Base-by-base conservation (phyloP, 1,140 invertebrate species). In the Meloidogyne floridensis region DNA sequence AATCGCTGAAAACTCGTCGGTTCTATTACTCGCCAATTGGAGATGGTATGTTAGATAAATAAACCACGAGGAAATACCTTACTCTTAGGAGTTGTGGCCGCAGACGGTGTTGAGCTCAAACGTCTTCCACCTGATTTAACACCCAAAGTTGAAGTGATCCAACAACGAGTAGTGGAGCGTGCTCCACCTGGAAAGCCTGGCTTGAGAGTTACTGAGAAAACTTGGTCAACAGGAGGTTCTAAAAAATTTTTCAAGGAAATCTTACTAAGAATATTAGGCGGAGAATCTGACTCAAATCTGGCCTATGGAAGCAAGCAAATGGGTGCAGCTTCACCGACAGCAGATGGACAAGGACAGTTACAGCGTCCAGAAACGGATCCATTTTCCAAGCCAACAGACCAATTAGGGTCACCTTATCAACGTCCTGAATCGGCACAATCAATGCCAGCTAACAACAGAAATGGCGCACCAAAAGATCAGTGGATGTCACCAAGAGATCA, bases 71-170 rank as follows among this genome's bases (percentile, higher is more conserved):
- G 32, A 32, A 32, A 32, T 32, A 32, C 32, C 32, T 32, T 32
- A 32, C 32, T 6, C 5, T 53, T 54, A 75, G 73, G 73, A 13
- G 85, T 86, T 20, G 88, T 88, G 47, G 88, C 88, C 51, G 87
- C 88, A 32, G 88, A 89, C 72, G 88, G 88, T 42, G 81, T 90
- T 43, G 88, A 89, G 72, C 72, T 89, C 77, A 89, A 89, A 70
- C 82, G 87, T 71, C 73, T 72, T 32, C 88, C 88, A n/a, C 77
- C 79, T 11, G 89, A 90, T 73, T 75, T 87, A 9, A 81, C 87
- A 54, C 88, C 88, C 42, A 86, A 82, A 59, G 88, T 89, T n/a
- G 82, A 83, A 7, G 84, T 89, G 13, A 89, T 87, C 59, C 88
- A 89, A 70, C 87, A 90, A 71, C 81, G 88, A 72, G 80, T 84